Base-by-base conservation (phyloP, 37 sponge, comb jelly and placozoan genomes). In the Halisarca cf. caerulea region DNA sequence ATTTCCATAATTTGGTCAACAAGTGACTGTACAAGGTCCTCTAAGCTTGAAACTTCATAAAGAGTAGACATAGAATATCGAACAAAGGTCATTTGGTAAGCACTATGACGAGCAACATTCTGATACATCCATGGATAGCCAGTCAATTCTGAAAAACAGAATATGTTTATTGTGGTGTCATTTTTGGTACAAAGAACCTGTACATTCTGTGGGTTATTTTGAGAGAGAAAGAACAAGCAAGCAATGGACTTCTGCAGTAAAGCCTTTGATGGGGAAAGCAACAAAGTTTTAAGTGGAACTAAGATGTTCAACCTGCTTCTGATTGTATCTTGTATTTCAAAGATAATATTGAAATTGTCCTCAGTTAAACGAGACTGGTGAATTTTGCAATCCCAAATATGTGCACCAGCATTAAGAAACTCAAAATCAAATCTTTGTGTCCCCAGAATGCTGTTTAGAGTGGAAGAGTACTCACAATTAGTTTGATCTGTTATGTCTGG, bases 141-240 rank as follows among this genome's bases (percentile, higher is more conserved):
- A 4, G 24, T 74, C 25, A 74, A 43, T 40, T 74, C 77, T 40
- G 41, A 44, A 74, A 74, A 74, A 41, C 77, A 74, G 25, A 74
- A 74, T 40, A 74, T 40, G 8, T 39, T 1, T 74, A 21, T 20
- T 17, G 18, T 20, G 24, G 2, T 41, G 0, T 37, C 77, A 69
- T 69, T 36, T 36, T 74, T 74, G 24, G 21, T 33, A 25, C 3
- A 3, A 40, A 74, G 43, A 8, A 20, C 25, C 45, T 74, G 38
- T 41, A 37, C 21, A 5, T 74, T 44, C 8, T 41, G 25, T 20
- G 64, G 6, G 64, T 7, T 15, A 74, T 21, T 18, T 40, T 74
- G 77, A 21, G 7, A 3, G 0, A 44, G 25, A 23, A n/a, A 44
- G 9, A 11, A 74, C 45, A 74, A 3, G 24, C 24, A 37, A 8